These are phyloP conservation scores for Brachionus sp. DNA, from an alignment of 1,140 invertebrate genomes.

Conservation along the genomic window DNA sequence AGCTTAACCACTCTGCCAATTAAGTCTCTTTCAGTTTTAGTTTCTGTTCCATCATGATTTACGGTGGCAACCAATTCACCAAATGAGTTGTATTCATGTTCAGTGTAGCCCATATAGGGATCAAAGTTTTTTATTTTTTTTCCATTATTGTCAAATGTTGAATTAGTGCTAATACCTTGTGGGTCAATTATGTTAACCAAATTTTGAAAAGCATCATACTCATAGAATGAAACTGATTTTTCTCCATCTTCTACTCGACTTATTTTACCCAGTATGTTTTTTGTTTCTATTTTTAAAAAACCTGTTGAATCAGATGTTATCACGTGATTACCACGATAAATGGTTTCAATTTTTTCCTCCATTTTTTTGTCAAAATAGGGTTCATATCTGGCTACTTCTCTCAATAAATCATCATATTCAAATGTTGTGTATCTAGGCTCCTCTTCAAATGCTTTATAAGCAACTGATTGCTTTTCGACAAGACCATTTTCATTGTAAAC, in stretches of 20 bases:
- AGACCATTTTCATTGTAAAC: neutral
- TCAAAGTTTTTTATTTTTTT: neutral
- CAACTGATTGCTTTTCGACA: neutral
- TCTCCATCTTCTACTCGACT: neutral
- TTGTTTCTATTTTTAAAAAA: neutral
- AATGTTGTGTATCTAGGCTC: neutral
- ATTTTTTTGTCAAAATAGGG: neutral
- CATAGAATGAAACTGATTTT: neutral
- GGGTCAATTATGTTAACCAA: constrained; percentile 7
- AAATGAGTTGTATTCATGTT: constrained; percentile 1
- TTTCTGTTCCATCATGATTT: neutral
- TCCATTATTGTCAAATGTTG: neutral
- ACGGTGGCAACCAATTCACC: neutral
- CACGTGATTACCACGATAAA: neutral
- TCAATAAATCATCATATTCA: constrained; percentile 22
- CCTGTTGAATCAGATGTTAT: constrained; percentile 4
- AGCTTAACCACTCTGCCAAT: neutral
- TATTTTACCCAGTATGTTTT: neutral
- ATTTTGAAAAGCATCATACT: constrained; percentile 5
- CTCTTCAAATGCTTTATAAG: neutral
- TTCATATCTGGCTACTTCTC: neutral
- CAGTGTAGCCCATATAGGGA: neutral
- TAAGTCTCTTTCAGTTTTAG: neutral
- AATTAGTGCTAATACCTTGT: neutral
- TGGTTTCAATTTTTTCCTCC: neutral